A percentile compares a stretch with the other conserved stretches of the same genome.
Conservation (phyloP, 2,797 vertebrate species). For the Tapirus indicus region DNA sequence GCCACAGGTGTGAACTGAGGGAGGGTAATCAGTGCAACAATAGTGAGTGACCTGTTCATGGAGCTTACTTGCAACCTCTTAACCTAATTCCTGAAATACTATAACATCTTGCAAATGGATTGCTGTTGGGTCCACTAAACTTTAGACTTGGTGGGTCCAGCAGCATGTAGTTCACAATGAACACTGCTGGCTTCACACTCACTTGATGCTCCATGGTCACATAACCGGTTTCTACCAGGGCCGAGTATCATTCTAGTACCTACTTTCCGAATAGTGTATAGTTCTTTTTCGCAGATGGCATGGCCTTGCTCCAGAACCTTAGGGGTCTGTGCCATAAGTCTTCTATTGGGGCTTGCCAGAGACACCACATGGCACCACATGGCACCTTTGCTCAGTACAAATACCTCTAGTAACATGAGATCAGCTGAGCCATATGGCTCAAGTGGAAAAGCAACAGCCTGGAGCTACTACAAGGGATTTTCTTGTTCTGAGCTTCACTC, state of each 20-base stretch:
- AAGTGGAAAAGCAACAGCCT: constrained; percentile 16
- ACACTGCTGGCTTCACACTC: not conserved
- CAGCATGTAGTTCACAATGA: not conserved
- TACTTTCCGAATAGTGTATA: not conserved
- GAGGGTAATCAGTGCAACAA: not conserved
- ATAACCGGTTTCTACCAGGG: not conserved
- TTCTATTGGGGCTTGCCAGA: not conserved
- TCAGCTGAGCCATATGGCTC: not conserved
- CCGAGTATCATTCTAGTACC: not conserved
- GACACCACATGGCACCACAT: not conserved
- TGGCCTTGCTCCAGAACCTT: constrained; percentile 19
- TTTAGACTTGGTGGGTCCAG: not conserved
- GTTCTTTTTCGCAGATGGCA: constrained; percentile 3
- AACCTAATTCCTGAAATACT: not conserved
- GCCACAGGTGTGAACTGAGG: not conserved
- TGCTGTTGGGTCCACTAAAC: not conserved
- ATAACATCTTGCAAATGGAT: not conserved
- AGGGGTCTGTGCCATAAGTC: not conserved
- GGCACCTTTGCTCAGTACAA: constrained; percentile 37
- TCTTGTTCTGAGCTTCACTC: constrained; percentile 3
- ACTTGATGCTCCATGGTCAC: not conserved
- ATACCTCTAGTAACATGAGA: constrained; percentile 40
- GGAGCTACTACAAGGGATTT: not conserved
- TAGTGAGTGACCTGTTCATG: not conserved
- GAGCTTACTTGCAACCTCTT: not conserved